Conservation (phyloP, 2,113 vertebrate species). For the Pseudorectes ferrugineus region DNA sequence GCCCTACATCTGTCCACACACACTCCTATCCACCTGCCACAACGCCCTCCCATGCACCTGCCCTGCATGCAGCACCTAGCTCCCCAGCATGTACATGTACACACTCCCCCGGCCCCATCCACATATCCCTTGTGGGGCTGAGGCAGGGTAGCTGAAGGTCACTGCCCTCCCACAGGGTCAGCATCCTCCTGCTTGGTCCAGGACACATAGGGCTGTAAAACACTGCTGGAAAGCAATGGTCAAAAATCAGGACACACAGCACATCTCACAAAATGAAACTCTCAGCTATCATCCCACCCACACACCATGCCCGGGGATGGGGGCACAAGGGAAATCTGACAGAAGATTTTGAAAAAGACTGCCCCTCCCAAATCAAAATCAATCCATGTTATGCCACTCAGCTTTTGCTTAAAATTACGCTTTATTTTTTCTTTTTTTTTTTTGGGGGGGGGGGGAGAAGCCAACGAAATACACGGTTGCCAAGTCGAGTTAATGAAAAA, state of each 20-base stretch:
- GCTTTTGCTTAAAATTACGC: neutral
- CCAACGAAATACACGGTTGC: conserved; percentile 31
- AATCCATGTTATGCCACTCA: neutral
- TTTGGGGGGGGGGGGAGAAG: neutral
- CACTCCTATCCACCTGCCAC: neutral
- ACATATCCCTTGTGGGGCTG: accelerated
- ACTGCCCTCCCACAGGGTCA: neutral
- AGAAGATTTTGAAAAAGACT: neutral
- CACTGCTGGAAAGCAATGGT: accelerated
- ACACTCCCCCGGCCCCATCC: accelerated
- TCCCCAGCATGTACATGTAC: neutral
- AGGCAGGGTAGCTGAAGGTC: neutral
- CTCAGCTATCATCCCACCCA: neutral
- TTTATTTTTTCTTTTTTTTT: too few relatives aligned
- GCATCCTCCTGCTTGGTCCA: neutral
- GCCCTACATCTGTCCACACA: neutral
- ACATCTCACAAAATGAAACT: neutral
- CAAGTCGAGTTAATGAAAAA: conserved; percentile 67
- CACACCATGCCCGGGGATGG: accelerated
- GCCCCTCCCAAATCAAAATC: neutral
- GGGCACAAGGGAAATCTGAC: neutral
- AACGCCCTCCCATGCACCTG: accelerated
- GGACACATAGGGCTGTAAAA: neutral
- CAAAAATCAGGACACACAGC: accelerated
- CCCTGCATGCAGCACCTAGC: accelerated